Evolutionary conservation across 2,113 vertebrate species (phyloP).

Genomic region (Halichoeres trimaculatus): DNA sequence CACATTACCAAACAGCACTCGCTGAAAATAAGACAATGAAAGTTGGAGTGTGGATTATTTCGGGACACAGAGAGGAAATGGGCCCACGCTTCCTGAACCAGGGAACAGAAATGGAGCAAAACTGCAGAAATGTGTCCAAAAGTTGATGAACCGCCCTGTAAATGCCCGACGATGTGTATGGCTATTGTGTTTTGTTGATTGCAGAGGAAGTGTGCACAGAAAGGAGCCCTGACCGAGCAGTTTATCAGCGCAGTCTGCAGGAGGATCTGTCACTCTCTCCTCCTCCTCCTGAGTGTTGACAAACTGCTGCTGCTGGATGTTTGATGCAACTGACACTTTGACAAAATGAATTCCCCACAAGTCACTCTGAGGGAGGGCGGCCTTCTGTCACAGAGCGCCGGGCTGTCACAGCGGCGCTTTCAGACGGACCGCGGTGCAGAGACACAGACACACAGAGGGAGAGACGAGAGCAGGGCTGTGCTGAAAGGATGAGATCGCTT

Average conservation of each 20-base stretch:
- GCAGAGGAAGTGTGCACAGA: background rate
- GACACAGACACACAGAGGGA: conserved; percentile 17
- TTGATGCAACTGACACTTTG: conserved; percentile 61
- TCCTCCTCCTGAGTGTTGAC: conserved; percentile 33
- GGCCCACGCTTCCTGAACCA: background rate
- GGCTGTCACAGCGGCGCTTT: conserved; percentile 41
- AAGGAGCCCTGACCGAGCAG: background rate
- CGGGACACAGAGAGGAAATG: background rate
- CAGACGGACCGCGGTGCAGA: conserved; percentile 1
- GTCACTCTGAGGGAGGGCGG: conserved; percentile 30
- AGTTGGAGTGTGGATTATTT: background rate
- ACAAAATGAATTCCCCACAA: conserved; percentile 55
- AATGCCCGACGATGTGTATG: background rate
- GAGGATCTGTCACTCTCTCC: conserved; percentile 40
- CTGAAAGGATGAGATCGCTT: too few species aligned
- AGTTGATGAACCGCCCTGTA: background rate
- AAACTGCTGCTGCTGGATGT: conserved; percentile 18
- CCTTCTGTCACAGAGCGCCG: conserved; percentile 47
- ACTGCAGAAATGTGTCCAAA: background rate
- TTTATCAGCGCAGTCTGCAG: background rate
- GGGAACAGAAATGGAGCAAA: background rate
- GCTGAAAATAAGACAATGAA: background rate
- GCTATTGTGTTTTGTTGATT: background rate
- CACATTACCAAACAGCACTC: background rate
- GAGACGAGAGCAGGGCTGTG: too few species aligned